Evolutionary conservation across 2,888 invertebrate genomes (phyloP).

Genomic region (Elysia crispata): DNA sequence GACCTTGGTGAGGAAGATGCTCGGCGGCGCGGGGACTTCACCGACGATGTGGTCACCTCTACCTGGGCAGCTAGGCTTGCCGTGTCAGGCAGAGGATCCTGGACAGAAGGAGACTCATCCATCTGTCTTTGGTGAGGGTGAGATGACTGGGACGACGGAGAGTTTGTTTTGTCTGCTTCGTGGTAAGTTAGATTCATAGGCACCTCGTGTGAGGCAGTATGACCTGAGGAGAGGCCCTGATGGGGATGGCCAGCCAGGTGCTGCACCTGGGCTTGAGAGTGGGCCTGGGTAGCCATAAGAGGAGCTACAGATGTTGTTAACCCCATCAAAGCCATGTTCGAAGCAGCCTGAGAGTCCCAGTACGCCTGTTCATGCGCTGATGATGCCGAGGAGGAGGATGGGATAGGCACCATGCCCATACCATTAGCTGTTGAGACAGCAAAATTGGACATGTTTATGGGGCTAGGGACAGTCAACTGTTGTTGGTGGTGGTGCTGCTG

Average conservation of each 20-base stretch:
- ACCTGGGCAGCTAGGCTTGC: slow-evolving; percentile 49
- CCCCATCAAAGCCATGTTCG: slow-evolving; percentile 39
- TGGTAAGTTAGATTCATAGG: slow-evolving; percentile 53
- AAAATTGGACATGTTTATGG: slow-evolving; percentile 21
- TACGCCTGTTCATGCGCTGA: slow-evolving; percentile 42
- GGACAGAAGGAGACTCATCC: slow-evolving; percentile 18
- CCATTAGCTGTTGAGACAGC: too few species aligned
- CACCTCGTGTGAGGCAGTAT: slow-evolving; percentile 35
- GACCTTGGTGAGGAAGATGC: slow-evolving; percentile 38
- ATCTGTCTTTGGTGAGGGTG: neutral
- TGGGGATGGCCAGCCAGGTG: neutral
- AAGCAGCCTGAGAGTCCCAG: slow-evolving; percentile 41
- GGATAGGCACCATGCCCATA: too few species aligned
- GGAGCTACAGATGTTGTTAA: neutral
- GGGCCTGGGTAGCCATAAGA: slow-evolving; percentile 48
- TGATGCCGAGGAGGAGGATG: neutral
- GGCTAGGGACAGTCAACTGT: slow-evolving; percentile 35
- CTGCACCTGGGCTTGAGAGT: slow-evolving; percentile 50
- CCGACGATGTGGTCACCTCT: slow-evolving; percentile 45
- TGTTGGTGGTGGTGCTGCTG: slow-evolving; percentile 18
- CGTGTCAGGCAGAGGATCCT: slow-evolving; percentile 45
- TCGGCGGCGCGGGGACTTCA: slow-evolving; percentile 39
- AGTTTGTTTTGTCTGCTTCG: slow-evolving; percentile 32
- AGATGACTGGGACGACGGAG: neutral
- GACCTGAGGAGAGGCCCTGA: too few species aligned